A percentile compares a stretch with the other conserved stretches of the same genome.
Conservation (phyloP, 2,888 invertebrate genomes). For the Camponotus fellah region DNA sequence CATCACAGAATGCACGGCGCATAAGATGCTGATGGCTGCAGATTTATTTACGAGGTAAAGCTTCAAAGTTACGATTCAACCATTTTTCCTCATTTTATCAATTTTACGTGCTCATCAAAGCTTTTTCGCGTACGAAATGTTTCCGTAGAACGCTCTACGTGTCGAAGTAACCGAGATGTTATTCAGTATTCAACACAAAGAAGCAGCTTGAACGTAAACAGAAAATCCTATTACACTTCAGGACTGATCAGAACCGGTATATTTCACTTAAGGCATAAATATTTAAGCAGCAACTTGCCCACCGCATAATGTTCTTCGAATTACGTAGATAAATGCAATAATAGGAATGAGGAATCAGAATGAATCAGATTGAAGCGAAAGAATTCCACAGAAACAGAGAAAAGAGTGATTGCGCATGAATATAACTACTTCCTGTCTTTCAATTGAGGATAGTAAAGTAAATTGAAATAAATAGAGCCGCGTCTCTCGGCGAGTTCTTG, state of each 20-base stretch:
- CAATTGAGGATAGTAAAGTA: background rate
- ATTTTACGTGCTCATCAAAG: constrained; percentile 20
- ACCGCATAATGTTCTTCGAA: background rate
- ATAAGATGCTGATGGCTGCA: background rate
- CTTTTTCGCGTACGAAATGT: background rate
- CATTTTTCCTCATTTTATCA: background rate
- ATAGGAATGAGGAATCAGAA: constrained; percentile 11
- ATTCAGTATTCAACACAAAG: background rate
- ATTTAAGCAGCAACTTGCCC: constrained; percentile 42
- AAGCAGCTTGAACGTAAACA: constrained; percentile 19
- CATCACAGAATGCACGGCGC: background rate
- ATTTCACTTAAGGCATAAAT: constrained; percentile 60
- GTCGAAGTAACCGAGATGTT: constrained; percentile 16
- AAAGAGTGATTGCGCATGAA: background rate
- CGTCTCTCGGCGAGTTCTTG: background rate
- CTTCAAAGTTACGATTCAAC: background rate
- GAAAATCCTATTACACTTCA: background rate
- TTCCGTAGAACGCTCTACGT: background rate
- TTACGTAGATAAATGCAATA: constrained; percentile 25
- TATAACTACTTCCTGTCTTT: background rate
- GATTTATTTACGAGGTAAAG: constrained; percentile 5
- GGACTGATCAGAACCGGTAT: constrained; percentile 40
- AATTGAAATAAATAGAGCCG: constrained; percentile 10
- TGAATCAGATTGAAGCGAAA: background rate
- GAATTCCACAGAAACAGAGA: no score